phyloP scores from a whole-genome alignment of 1,140 invertebrate species.

The Holotrichia oblita region DNA sequence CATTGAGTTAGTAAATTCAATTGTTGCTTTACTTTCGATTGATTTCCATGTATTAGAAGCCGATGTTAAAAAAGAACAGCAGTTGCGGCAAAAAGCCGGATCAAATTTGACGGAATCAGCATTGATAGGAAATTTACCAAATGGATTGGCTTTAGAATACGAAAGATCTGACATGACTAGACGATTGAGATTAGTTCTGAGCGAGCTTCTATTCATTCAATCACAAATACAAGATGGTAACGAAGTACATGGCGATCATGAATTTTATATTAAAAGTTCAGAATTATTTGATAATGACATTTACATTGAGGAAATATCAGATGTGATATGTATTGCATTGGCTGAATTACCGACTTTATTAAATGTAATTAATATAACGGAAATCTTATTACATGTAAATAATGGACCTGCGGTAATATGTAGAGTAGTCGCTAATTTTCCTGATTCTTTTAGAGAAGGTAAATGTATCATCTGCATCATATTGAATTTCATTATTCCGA shows the following conservation, averaged over 20 bases:
- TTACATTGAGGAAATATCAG: constrained; percentile 94
- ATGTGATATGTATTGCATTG: constrained; percentile 93
- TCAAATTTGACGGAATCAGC: constrained; percentile 79
- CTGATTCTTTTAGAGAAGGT: constrained; percentile 92
- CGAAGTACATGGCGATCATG: constrained; percentile 65
- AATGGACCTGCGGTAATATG: constrained; percentile 91
- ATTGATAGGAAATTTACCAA: constrained; percentile 78
- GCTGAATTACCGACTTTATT: constrained; percentile 90
- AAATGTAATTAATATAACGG: constrained; percentile 82
- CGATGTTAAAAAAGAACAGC: constrained; percentile 93
- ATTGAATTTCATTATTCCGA: background rate
- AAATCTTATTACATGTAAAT: constrained; percentile 89
- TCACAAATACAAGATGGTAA: constrained; percentile 80
- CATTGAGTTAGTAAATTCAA: constrained; percentile 93
- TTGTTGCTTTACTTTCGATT: constrained; percentile 91
- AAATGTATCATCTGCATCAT: constrained; percentile 39
- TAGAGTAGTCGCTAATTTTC: constrained; percentile 90
- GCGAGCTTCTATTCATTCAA: constrained; percentile 89
- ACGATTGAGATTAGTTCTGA: constrained; percentile 85
- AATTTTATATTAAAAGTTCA: constrained; percentile 82
- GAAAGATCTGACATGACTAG: constrained; percentile 91
- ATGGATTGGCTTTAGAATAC: constrained; percentile 86
- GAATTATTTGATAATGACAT: constrained; percentile 96
- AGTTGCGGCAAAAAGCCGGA: constrained; percentile 81
- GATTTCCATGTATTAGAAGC: constrained; percentile 94